phyloP scores from a whole-genome alignment of 2,888 invertebrate species.

The Tortricodes alternella region DNA sequence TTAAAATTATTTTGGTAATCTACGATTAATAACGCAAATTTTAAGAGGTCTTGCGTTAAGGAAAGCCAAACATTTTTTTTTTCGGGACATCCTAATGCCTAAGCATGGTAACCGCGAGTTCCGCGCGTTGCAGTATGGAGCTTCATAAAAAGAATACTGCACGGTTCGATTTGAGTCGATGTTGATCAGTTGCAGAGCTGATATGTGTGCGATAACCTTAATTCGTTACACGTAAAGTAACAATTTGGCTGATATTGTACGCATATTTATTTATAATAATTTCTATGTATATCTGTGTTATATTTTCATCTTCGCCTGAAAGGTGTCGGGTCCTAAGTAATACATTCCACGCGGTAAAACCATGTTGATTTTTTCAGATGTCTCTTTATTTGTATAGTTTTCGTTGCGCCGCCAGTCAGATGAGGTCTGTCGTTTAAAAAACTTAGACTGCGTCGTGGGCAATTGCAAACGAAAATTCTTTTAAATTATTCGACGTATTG shows the following conservation, averaged over 20 bases:
- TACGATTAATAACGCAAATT: no score
- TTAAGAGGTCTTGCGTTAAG: no score
- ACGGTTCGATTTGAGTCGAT: no score
- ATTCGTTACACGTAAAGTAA: neutral
- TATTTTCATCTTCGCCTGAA: conserved; percentile 71
- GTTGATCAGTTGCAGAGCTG: no score
- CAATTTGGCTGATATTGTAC: conserved; percentile 29
- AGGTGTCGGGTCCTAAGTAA: conserved; percentile 78
- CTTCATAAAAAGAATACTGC: neutral
- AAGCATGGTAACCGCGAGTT: no score
- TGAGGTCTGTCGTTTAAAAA: conserved; percentile 72
- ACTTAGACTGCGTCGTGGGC: conserved; percentile 51
- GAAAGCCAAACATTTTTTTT: no score
- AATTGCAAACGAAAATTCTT: conserved; percentile 34
- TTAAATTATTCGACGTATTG: conserved; percentile 32
- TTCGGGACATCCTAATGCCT: no score
- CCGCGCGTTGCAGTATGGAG: no score
- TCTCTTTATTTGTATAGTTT: conserved; percentile 44
- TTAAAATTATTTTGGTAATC: no score
- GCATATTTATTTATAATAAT: conserved; percentile 15
- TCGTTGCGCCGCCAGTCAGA: conserved; percentile 55
- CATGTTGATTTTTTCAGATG: conserved; percentile 68
- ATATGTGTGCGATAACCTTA: no score
- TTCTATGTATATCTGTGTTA: conserved; percentile 46
- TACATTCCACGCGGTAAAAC: conserved; percentile 81